These are phyloP conservation scores for Galagoides demidoff DNA, from an alignment of 2,797 vertebrate genomes.

Conservation along the genomic window DNA sequence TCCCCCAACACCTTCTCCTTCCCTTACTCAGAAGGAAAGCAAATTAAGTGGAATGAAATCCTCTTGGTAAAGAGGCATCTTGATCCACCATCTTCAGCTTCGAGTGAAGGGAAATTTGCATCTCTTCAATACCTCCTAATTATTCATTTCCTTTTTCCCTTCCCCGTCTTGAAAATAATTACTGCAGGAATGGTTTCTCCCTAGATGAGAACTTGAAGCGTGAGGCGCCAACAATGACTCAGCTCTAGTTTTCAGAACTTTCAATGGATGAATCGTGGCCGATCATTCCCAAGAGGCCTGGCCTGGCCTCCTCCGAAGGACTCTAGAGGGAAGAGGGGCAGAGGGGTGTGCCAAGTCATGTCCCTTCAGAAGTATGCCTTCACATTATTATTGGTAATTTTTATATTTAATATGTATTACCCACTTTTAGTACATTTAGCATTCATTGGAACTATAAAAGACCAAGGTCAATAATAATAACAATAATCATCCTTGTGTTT, in stretches of 20 bases:
- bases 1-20: not conserved
- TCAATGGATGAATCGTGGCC: rapidly evolving
- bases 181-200: not conserved
- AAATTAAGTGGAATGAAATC: not conserved
- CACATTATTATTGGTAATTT: not conserved
- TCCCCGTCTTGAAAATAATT: conserved; percentile 15
- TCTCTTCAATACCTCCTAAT: conserved; percentile 38
- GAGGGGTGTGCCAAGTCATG: rapidly evolving
- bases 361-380: rapidly evolving
- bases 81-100: not conserved
- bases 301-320: rapidly evolving
- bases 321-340: rapidly evolving
- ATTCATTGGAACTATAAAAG: not conserved
- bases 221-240: not conserved
- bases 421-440: not conserved
- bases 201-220: not conserved
- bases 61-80: not conserved
- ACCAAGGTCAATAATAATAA: not conserved
- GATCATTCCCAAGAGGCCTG: rapidly evolving
- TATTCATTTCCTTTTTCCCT: conserved; percentile 59
- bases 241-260: not conserved
- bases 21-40: not conserved
- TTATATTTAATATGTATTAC: not conserved
- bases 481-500: not conserved
- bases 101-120: conserved; percentile 53